phyloP scores from a whole-genome alignment of 2,888 invertebrate species.

The Drosophila rellima region DNA sequence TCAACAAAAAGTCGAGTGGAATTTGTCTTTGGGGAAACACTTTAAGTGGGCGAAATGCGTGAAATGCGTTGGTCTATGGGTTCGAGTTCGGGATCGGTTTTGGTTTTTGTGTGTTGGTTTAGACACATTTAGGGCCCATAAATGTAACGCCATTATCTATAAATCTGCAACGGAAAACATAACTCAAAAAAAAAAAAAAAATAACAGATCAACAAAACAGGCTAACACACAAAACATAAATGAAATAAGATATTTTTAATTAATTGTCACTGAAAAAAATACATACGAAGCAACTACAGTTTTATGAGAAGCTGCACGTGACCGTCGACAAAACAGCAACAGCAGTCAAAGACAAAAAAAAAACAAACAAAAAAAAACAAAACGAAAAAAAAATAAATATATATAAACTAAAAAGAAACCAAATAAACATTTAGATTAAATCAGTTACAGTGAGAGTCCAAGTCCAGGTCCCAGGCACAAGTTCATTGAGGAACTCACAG shows the following conservation, averaged over 20 bases:
- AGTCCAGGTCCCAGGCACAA: slow-evolving; percentile 54
- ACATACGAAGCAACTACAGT: slow-evolving; percentile 48
- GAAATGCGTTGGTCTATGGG: not conserved
- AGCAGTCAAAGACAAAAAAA: slow-evolving; percentile 9
- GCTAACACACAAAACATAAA: slow-evolving; percentile 59
- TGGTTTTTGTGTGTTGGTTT: slow-evolving; percentile 10
- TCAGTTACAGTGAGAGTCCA: slow-evolving; percentile 43
- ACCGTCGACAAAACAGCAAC: slow-evolving; percentile 57
- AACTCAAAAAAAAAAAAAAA: slow-evolving; percentile 80
- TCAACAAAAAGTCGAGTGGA: slow-evolving; percentile 14
- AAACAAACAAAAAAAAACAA: slow-evolving; percentile 7
- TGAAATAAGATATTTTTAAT: slow-evolving; percentile 82
- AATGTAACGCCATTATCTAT: slow-evolving; percentile 76
- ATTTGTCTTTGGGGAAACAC: slow-evolving; percentile 1
- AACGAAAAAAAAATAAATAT: slow-evolving; percentile 25
- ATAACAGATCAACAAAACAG: slow-evolving; percentile 47
- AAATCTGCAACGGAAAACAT: slow-evolving; percentile 83
- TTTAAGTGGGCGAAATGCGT: slow-evolving; percentile 18
- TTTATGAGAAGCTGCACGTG: slow-evolving; percentile 72
- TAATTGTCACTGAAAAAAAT: slow-evolving; percentile 68
- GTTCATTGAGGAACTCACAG: slow-evolving; percentile 69
- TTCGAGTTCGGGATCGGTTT: not conserved
- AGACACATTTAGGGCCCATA: slow-evolving; percentile 65
- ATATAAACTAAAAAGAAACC: slow-evolving; percentile 57
- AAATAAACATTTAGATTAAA: slow-evolving; percentile 76